Evolutionary conservation across 2,113 vertebrate species (phyloP).

Genomic region (Scopus umbretta): DNA sequence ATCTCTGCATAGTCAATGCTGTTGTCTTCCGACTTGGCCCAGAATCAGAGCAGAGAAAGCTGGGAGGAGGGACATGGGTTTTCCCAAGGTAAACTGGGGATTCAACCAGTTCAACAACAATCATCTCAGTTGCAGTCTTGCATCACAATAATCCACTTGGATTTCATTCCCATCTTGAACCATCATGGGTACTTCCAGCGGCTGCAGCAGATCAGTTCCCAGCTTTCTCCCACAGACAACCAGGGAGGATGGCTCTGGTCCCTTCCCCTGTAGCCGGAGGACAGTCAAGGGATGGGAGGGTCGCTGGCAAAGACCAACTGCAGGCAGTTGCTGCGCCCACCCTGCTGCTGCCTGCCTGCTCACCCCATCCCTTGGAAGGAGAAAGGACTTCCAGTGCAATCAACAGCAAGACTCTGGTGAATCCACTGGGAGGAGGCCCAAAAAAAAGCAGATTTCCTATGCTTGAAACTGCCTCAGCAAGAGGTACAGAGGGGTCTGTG

Average conservation of each 20-base stretch:
- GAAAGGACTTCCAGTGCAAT: neutral
- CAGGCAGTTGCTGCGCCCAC: neutral
- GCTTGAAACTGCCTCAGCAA: neutral
- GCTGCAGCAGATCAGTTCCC: neutral
- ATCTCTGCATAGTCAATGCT: neutral
- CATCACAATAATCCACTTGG: neutral
- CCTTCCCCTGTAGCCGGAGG: neutral
- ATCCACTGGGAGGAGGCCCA: neutral
- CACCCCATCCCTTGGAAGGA: neutral
- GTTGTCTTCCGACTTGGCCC: rapidly evolving
- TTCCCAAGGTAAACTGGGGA: neutral
- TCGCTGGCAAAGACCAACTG: rapidly evolving
- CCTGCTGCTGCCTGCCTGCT: neutral
- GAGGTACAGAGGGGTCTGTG: neutral
- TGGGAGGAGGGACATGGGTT: neutral
- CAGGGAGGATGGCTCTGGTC: too few relatives aligned
- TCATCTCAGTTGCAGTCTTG: rapidly evolving
- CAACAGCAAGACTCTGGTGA: neutral
- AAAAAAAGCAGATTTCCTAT: neutral
- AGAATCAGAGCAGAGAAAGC: neutral
- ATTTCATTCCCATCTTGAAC: neutral
- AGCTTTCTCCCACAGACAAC: neutral
- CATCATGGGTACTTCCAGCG: neutral
- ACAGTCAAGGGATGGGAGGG: neutral
- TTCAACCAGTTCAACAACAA: neutral